Percentiles rank a stretch among this genome's conserved stretches.
phyloP scores from a whole-genome alignment of 2,888 invertebrate species.

The Hartigia nigra region DNA sequence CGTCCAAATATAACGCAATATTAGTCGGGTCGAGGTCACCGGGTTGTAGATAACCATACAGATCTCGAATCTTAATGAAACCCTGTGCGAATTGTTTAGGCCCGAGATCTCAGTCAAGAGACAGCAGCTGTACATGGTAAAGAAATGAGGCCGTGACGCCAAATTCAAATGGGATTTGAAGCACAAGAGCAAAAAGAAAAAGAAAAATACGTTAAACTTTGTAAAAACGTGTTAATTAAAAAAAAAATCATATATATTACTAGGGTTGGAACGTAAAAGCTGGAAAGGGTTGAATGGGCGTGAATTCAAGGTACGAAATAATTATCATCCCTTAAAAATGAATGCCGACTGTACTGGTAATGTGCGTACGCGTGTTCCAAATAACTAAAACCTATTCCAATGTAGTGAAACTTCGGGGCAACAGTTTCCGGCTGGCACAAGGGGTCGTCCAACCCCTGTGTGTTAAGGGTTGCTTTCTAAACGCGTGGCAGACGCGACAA shows the following conservation, averaged over 20 bases:
- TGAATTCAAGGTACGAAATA: not conserved
- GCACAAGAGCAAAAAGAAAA: too few species aligned
- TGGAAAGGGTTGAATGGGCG: not conserved
- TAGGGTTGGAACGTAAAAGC: not conserved
- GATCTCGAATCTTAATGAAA: not conserved
- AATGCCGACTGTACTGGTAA: not conserved
- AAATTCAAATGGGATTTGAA: not conserved
- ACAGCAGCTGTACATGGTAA: not conserved
- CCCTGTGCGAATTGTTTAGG: not conserved
- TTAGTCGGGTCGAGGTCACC: not conserved
- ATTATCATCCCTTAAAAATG: not conserved
- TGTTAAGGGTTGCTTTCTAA: not conserved
- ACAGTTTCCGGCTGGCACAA: not conserved
- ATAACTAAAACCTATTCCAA: not conserved
- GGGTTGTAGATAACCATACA: not conserved
- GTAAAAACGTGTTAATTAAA: not conserved
- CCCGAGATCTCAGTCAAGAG: not conserved
- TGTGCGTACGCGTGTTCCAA: not conserved
- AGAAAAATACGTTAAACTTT: not conserved
- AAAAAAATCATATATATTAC: not conserved
- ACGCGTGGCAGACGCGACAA: not conserved
- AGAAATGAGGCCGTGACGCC: not conserved
- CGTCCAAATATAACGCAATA: not conserved
- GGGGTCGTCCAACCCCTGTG: not conserved
- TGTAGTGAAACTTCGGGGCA: not conserved